Percentiles rank a stretch among this genome's conserved stretches.
phyloP scores from a whole-genome alignment of 1,140 invertebrate species.

The Plectrocnemia conspersa region DNA sequence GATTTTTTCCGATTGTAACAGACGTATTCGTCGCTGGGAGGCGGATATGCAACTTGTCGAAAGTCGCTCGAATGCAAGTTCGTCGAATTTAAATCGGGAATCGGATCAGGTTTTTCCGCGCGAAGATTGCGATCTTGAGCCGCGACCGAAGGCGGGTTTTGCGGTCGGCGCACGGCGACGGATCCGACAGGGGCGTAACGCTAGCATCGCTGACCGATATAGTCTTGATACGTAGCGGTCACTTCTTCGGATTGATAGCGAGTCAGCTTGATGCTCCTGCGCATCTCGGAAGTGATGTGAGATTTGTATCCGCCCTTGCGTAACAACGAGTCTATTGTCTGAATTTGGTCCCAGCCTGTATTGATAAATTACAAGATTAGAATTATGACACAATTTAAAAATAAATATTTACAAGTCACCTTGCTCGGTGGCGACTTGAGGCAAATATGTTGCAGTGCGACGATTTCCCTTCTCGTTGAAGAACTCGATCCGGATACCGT shows the following conservation, averaged over 20 bases:
- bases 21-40: not conserved
- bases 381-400: too few species aligned
- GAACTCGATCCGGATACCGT: conserved; percentile 98
- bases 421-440: conserved; percentile 96
- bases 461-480: conserved; percentile 91
- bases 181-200: conserved; percentile 35
- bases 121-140: not conserved
- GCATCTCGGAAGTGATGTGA: conserved; percentile 78
- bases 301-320: conserved; percentile 96
- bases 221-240: conserved; percentile 48
- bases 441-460: conserved; percentile 95
- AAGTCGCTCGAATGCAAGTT: not conserved
- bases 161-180: conserved; percentile 1
- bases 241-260: conserved; percentile 76
- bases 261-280: conserved; percentile 86
- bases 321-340: conserved; percentile 96
- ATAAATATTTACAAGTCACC: conserved; percentile 55
- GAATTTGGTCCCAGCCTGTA: conserved; percentile 91
- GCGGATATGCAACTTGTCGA: not conserved
- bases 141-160: conserved; percentile 1
- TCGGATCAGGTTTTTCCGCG: not conserved
- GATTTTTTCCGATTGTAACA: not conserved
- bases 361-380: conserved; percentile 22
- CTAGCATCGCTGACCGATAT: conserved; percentile 49
- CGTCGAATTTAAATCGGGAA: not conserved